Percentiles rank a stretch among this genome's conserved stretches.
phyloP scores from a whole-genome alignment of 2,113 vertebrate species.

The Mesitornis unicolor region DNA sequence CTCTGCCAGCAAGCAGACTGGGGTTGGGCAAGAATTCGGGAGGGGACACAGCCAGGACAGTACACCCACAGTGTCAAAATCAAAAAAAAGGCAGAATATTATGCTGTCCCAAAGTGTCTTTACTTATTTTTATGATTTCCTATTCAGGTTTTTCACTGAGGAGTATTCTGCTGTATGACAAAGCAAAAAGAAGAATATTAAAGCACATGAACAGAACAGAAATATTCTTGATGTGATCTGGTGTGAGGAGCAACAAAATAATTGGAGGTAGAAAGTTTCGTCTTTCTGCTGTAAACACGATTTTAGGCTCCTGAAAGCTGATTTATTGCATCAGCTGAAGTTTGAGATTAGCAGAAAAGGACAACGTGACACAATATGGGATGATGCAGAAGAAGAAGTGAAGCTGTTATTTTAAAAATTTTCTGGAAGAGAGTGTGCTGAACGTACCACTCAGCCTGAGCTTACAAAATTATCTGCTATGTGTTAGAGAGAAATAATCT shows the following conservation, averaged over 20 bases:
- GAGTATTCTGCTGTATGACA: not conserved
- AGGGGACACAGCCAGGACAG: not conserved
- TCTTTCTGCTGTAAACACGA: not conserved
- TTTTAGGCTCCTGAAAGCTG: not conserved
- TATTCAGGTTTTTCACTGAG: not conserved
- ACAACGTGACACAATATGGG: not conserved
- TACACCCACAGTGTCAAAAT: not conserved
- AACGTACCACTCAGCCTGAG: not conserved
- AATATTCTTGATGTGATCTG: not conserved
- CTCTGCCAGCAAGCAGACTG: not conserved
- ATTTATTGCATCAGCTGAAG: not conserved
- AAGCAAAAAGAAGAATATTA: not conserved
- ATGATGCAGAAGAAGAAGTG: not conserved
- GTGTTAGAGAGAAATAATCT: not conserved
- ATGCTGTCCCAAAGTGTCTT: not conserved
- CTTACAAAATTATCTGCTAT: not conserved
- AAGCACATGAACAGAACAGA: not conserved
- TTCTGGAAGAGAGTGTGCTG: not conserved
- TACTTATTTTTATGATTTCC: not conserved
- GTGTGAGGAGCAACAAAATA: not conserved
- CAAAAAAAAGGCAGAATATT: not conserved
- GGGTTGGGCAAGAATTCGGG: not conserved
- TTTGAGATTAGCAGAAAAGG: not conserved
- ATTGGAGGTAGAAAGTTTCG: not conserved
- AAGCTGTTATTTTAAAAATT: not conserved